These are phyloP conservation scores for Trilocha varians DNA, from an alignment of 2,888 invertebrate genomes.

Conservation along the genomic window DNA sequence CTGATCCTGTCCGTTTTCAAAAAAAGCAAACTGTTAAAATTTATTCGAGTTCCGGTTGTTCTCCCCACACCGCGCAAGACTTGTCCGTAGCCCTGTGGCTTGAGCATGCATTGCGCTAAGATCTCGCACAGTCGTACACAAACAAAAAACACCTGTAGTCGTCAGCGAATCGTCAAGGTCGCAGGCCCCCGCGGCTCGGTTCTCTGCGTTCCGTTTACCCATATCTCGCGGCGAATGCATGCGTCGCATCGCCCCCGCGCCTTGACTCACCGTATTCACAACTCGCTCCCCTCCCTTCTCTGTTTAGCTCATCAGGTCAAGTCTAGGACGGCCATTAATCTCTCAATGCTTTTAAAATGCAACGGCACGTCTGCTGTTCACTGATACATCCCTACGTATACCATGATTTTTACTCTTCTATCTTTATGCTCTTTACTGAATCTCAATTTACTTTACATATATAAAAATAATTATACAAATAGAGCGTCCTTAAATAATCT, in stretches of 20 bases:
- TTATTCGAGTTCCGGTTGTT: conserved; percentile 49
- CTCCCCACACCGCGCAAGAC: conserved; percentile 30
- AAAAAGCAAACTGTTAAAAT: conserved; percentile 34
- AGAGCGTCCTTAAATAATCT: too few relatives aligned
- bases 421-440: too few relatives aligned
- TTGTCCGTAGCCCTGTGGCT: conserved; percentile 28
- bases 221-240: conserved; percentile 68
- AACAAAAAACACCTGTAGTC: conserved; percentile 72
- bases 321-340: conserved; percentile 43
- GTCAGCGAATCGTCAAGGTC: conserved; percentile 67
- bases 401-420: too few relatives aligned
- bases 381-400: background rate
- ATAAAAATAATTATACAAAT: too few relatives aligned
- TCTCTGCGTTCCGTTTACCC: conserved; percentile 67
- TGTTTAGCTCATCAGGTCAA: conserved; percentile 32
- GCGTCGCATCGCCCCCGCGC: conserved; percentile 49
- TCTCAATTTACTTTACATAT: too few relatives aligned
- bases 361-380: background rate
- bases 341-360: conserved; percentile 5
- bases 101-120: conserved; percentile 40
- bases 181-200: conserved; percentile 59
- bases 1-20: too few relatives aligned
- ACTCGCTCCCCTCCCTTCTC: conserved; percentile 22
- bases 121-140: conserved; percentile 52
- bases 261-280: conserved; percentile 48